Evolutionary conservation across 2,113 vertebrate genomes (phyloP), one percentile per base, ranked within the genome.

Genomic region (Gila orcuttii): DNA sequence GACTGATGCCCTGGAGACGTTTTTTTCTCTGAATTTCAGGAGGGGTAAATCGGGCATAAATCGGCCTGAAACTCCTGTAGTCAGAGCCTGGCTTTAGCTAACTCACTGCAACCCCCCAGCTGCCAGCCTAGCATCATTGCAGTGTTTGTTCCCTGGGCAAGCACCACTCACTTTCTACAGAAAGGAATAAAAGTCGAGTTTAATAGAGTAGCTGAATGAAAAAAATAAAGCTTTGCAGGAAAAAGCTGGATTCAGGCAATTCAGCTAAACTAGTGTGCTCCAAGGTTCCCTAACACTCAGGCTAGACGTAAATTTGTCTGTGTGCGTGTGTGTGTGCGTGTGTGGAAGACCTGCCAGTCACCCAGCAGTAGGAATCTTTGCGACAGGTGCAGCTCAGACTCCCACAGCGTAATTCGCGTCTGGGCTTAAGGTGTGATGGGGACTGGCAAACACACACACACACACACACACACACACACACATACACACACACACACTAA

Each of bases 331-430:
- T 64, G 21, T 76, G 31, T 10, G 59, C 64, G 19, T 71, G 47
- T 13, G 62, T 66, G 68, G 84, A 82, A 50, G 76, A 60, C 33
- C 75, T 87, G 89, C 81, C 88, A 89, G 84, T 89, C 88, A 87
- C 88, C 84, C 86, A 89, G 88, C 84, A 87, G 88, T 79, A 86
- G 84, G 85, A 86, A 86, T 68, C 84, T 86, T 73, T 59, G 76
- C 81, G 88, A 89, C 88, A 89, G 88, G 88, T 89, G 88, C 86
- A 81, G 86, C 59, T 79, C 86, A 50, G 84, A 80, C 88, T 89
- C 88, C 88, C 88, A 87, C 88, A 71, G 88, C 31, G 84, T 86
- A 87, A 86, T 86, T 87, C 69, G 86, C 84, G 87, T 86, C 88
- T 87, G 88, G 66, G 76, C 86, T 86, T 45, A 84, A 76, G 76